Evolutionary conservation across 1,140 invertebrate species (phyloP), one percentile per base, ranked within the genome.

Genomic region (Melanaphis sacchari): DNA sequence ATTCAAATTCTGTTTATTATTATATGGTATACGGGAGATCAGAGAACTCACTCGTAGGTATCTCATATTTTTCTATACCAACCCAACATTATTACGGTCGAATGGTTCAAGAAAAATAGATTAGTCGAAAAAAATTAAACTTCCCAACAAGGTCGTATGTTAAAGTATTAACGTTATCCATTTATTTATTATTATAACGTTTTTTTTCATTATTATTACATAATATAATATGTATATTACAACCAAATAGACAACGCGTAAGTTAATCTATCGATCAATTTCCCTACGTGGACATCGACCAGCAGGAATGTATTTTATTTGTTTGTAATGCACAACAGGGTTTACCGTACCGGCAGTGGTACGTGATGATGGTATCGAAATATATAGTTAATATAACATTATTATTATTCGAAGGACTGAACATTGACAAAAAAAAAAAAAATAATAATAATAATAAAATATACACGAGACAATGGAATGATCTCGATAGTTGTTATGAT

Each of bases 301-400:
- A 31, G 52, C 38, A 66, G 52, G 52, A 90, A 66, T 59, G 49
- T 40, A 59, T 41, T 54, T 59, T 59, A 36, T 66, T 40, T 40
- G 52, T 66, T 90, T 90, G 89, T 90, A 90, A 90, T 90, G 52
- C 89, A 90, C 89, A 40, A 40, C 89, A 66, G 89, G 54, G 89
- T 90, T 66, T 38, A 41, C 38, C 52, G 89, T 52, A 59, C 59
- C 89, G 89, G 31, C 38, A 59, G 11, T 18, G 54, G 89, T 66
- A 90, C 89, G 89, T 90, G 89, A 90, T 59, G 89, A 66, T 90
- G 52, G 7, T 90, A 90, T 59, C 88, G 38, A 5, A 7, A 1
- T 36, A 11, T 90, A 59, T 90, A 89, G 88, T 89, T 89, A 89
- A 89, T 89, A 89, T 49, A 87, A 87, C 15, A 89, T 49, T 89